Evolutionary conservation across 2,888 invertebrate species (phyloP), one percentile per base, ranked within the genome.

Genomic region (Eupithecia tripunctaria): DNA sequence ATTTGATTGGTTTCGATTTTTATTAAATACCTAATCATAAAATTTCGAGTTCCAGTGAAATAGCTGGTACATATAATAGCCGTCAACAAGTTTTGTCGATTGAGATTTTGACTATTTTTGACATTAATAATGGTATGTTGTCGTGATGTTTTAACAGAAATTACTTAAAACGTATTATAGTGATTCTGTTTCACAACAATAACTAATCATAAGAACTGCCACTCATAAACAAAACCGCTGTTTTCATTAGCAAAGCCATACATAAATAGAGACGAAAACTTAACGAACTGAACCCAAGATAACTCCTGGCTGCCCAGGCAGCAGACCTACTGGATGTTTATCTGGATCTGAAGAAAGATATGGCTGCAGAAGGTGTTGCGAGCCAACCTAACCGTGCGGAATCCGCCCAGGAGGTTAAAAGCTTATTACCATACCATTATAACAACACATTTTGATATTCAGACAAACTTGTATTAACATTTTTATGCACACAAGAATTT

Each of bases 341-440:
- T 18, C 59, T 60, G 29, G 60, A 27, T 60, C 60, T 60, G 29
- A 25, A 62, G 27, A 10, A 15, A 67, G 67, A 15, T 47, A 71
- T 71, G 71, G 67, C 71, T 41, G 67, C 71, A 56, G 71, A 67
- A 25, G 67, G 36, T 8, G 38, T 51, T 38, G 51, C 67, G 0
- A 66, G 63, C 56, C 63, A 47, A n/a, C 51, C 32, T 41, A 71
- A 67, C 56, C 67, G 67, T 0, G 36, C 38, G 38, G 71, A 67
- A 10, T 36, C 71, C 2, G 27, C 63, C 14, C 71, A 71, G 41
- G 56, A 72, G 68, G 71, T 71, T 18, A 21, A 27, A 51, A 51
- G 21, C 10, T 12, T 43, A 15, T n/a, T n/a, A n/a, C 7, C n/a
- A 18, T 5, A 43, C 18, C 21, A 21, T n/a, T 21, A 21, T n/a